These are phyloP conservation scores for Magallana ariakensis DNA, from an alignment of 1,140 invertebrate genomes.

Conservation along the genomic window DNA sequence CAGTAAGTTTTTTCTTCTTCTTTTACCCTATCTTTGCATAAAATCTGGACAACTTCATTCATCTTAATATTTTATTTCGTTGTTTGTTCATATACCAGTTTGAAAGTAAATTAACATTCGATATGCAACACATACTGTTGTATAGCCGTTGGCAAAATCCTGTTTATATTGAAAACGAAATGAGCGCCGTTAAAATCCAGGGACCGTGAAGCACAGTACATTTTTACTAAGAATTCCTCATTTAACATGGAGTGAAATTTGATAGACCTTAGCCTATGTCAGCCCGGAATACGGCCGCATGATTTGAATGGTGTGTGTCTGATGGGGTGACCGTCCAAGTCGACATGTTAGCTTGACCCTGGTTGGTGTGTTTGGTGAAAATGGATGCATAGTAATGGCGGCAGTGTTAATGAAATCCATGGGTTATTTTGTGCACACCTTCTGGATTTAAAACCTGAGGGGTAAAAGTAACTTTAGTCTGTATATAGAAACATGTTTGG, in stretches of 20 bases:
- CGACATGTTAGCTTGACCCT: background rate
- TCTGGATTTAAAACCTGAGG: background rate
- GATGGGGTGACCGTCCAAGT: background rate
- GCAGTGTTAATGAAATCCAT: background rate
- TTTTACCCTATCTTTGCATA: no score
- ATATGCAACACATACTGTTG: slow-evolving; percentile 22
- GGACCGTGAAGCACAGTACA: slow-evolving; percentile 18
- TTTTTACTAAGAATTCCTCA: background rate
- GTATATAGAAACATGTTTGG: background rate
- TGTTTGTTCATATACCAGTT: slow-evolving; percentile 4
- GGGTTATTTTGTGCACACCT: no score
- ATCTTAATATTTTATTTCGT: background rate
- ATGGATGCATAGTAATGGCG: slow-evolving; percentile 33
- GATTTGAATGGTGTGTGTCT: background rate
- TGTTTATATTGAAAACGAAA: slow-evolving; percentile 31
- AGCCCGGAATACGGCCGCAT: background rate
- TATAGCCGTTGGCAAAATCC: slow-evolving; percentile 8
- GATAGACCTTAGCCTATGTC: slow-evolving; percentile 24
- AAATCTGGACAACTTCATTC: background rate
- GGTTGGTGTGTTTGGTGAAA: background rate
- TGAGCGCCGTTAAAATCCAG: slow-evolving; percentile 1
- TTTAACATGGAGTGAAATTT: slow-evolving; percentile 16
- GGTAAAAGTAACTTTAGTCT: background rate
- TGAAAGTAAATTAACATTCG: slow-evolving; percentile 31
- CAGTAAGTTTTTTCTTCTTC: no score